Evolutionary conservation across 2,797 vertebrate genomes (phyloP), one percentile per base, ranked within the genome.

Genomic region (Natrix natrix): DNA sequence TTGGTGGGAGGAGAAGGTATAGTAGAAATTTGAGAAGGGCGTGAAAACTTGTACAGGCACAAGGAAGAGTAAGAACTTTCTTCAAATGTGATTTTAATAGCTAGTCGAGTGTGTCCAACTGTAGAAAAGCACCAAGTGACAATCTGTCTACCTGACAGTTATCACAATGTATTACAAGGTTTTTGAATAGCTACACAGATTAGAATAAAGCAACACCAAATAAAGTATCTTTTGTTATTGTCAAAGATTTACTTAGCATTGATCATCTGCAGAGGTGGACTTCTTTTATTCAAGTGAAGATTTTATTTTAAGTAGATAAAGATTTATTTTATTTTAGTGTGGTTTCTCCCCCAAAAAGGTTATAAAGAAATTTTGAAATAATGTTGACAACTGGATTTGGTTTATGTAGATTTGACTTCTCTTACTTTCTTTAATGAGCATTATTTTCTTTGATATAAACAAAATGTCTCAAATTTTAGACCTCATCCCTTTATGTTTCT

Each of bases 1-100:
- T 97, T 95, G 94, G 97, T 98, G 98, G 98, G 98, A 98, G 97
- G 98, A 98, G 98, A 98, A 98, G 97, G 98, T 94, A 90, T 66
- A 48, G 95, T 96, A 96, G 96, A 96, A 95, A 94, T 98, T 98
- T 98, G 98, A 98, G 98, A 99, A 98, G 98, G 98, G 97, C 93
- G 94, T 97, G 96, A 96, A 97, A 97, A 97, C 95, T 97, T 97
- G 93, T 96, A 96, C 93, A 94, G 95, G 88, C 96, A 97, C 96
- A 97, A 97, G 97, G 96, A 97, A 91, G 92, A 95, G 90, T 97
- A 97, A 96, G 95, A 96, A 95, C 97, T 97, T 97, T 93, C 96
- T 97, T 97, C 95, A 95, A 95, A 97, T 97, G 97, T 95, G 97
- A 98, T 98, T 97, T 97, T 97, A 97, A 98, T 98, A 98, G 97